phyloP scores from a whole-genome alignment of 2,888 invertebrate species.

The Hermaeophaga mercurialis region DNA sequence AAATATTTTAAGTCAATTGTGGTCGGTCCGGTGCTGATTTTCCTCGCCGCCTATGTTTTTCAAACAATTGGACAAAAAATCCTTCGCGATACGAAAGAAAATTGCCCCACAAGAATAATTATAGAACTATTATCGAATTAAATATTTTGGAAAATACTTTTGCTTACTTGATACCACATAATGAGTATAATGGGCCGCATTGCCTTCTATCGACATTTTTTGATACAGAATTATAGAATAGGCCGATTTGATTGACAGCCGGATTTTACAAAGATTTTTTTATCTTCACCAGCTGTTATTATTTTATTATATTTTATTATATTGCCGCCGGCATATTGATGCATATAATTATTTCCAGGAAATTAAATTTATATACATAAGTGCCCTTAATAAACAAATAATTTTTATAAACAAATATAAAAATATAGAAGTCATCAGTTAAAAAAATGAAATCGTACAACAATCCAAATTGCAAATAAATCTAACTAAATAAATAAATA shows the following conservation, averaged over 20 bases:
- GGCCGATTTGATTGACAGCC: constrained; percentile 37
- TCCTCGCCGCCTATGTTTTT: constrained; percentile 34
- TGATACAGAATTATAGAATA: constrained; percentile 14
- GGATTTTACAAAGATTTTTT: constrained; percentile 30
- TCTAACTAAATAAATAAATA: too few relatives aligned
- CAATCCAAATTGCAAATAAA: too few relatives aligned
- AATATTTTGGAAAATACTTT: constrained; percentile 32
- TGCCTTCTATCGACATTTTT: constrained; percentile 32
- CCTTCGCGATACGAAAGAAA: constrained; percentile 7
- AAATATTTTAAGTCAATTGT: too few relatives aligned
- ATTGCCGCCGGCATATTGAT: constrained; percentile 18
- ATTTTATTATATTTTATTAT: constrained; percentile 25
- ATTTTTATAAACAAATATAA: too few relatives aligned
- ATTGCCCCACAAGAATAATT: constrained; percentile 35
- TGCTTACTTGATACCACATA: constrained; percentile 28
- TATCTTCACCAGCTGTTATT: constrained; percentile 21
- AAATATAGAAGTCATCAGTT: too few relatives aligned
- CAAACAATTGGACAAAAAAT: constrained; percentile 14
- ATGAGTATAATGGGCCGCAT: constrained; percentile 39
- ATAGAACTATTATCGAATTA: constrained; percentile 34
- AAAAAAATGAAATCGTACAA: too few relatives aligned
- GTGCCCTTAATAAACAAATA: too few relatives aligned
- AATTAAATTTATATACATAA: too few relatives aligned
- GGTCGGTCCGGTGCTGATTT: neutral
- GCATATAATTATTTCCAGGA: too few relatives aligned